Evolutionary conservation across 1,140 invertebrate species (phyloP).

Genomic region (Listronotus oregonensis): DNA sequence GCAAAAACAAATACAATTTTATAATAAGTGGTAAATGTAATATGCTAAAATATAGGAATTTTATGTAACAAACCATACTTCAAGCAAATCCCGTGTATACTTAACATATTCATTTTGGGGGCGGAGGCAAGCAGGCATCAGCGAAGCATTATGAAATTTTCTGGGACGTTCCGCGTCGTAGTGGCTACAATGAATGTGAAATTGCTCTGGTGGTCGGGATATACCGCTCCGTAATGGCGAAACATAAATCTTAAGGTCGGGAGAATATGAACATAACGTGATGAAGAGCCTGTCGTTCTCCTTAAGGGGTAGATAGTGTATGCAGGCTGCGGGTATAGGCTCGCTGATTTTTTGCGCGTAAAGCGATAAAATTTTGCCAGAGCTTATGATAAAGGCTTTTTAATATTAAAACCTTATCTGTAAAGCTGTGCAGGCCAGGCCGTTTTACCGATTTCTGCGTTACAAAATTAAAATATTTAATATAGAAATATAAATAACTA

Average conservation of each 20-base stretch:
- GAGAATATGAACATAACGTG: conserved; percentile 31
- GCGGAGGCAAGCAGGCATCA: neutral
- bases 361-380: too few relatives aligned
- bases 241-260: conserved; percentile 27
- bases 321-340: too few relatives aligned
- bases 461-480: too few relatives aligned
- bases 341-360: too few relatives aligned
- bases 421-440: too few relatives aligned
- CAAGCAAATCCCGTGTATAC: neutral
- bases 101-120: conserved; percentile 10
- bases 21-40: neutral
- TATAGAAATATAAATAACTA: too few relatives aligned
- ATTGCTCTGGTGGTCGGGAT: conserved; percentile 31
- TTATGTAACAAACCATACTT: neutral
- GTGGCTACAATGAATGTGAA: conserved; percentile 40
- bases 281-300: conserved; percentile 28
- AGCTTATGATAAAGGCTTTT: too few relatives aligned
- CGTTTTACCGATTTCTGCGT: too few relatives aligned
- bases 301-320: too few relatives aligned
- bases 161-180: conserved; percentile 9
- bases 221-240: conserved; percentile 32
- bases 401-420: too few relatives aligned
- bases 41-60: conserved; percentile 3
- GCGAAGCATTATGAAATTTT: too few relatives aligned
- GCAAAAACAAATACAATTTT: too few relatives aligned